Base-by-base conservation (phyloP, 2,113 vertebrate genomes). In the Mesitornis unicolor region DNA sequence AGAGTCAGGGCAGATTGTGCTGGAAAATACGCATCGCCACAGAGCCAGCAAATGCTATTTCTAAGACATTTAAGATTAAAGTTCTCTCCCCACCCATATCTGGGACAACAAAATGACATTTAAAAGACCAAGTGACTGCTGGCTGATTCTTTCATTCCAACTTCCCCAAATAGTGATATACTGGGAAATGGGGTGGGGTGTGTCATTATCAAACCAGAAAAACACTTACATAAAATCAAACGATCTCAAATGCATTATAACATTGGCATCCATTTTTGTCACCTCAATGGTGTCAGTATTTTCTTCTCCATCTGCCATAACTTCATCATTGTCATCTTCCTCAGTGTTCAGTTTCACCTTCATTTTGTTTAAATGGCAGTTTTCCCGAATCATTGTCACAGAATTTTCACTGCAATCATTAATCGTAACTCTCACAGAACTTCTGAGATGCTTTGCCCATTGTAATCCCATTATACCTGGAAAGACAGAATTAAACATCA, bases 401-500 rank as follows among this genome's bases (percentile, higher is more conserved):
- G 99, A 99, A 21, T 97, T 97, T 81, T 99, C 99, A 76, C 98
- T 99, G 95, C 99, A 99, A 78, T 99, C 99, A 6, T 99, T 99
- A 90, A 99, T 99, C 7, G 99, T 99, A 84, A 99, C 99, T 81
- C 98, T 99, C 92, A 99, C 99, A 22, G 98, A 97, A 80, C 85
- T 98, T 29, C 98, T 97, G 14, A 99, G 98, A 80, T 99, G 99
- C 95, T 99, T 99, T 75, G 99, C 99, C 99, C 99, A 99, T 43
- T 99, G 99, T 70, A 99, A 98, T 93, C 99, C 99, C 99, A 99
- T 99, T 95, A 99, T 99, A 65, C 99, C 99, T 99, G 75, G 84
- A 93, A 89, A 96, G 85, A 79, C 22, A 89, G 54, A 96, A 94
- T 68, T 45, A 6, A 87, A 71, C 38, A 45, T 45, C 45, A 28